phyloP scores from a whole-genome alignment of 2,113 vertebrate genomes.

The Prunella himalayana region DNA sequence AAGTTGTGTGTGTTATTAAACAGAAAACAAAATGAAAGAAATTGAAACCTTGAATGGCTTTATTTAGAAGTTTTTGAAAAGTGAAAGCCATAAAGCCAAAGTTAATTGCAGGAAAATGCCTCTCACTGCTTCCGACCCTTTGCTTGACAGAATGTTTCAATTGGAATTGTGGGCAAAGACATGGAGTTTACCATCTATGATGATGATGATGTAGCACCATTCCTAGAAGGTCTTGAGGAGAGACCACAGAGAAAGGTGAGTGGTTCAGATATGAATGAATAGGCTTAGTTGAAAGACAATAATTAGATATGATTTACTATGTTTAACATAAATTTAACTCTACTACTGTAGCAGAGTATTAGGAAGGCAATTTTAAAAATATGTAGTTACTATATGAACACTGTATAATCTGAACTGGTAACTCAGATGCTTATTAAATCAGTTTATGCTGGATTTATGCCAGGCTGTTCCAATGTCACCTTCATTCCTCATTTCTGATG shows the following conservation, averaged over 20 bases:
- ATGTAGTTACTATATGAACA: background rate
- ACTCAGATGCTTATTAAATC: background rate
- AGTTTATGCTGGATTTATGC: background rate
- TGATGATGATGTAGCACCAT: conserved; percentile 90
- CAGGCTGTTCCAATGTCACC: background rate
- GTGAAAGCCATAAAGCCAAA: background rate
- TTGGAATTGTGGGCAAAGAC: conserved; percentile 96
- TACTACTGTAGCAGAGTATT: background rate
- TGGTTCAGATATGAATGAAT: background rate
- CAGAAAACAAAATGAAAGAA: background rate
- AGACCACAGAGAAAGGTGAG: conserved; percentile 93
- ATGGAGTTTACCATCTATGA: conserved; percentile 97
- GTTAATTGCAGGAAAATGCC: background rate
- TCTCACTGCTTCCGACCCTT: background rate
- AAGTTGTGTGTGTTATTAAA: background rate
- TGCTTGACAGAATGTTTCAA: conserved; percentile 87
- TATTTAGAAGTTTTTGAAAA: background rate
- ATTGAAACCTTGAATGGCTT: background rate
- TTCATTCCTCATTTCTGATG: background rate
- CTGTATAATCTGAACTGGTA: background rate
- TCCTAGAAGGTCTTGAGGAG: conserved; percentile 96
- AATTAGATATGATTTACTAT: background rate
- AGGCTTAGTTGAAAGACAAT: background rate
- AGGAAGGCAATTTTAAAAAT: background rate
- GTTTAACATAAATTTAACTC: background rate